A percentile compares a stretch with the other conserved stretches of the same genome.
Conservation (phyloP, 2,888 invertebrate genomes). For the Laspeyria flexula region DNA sequence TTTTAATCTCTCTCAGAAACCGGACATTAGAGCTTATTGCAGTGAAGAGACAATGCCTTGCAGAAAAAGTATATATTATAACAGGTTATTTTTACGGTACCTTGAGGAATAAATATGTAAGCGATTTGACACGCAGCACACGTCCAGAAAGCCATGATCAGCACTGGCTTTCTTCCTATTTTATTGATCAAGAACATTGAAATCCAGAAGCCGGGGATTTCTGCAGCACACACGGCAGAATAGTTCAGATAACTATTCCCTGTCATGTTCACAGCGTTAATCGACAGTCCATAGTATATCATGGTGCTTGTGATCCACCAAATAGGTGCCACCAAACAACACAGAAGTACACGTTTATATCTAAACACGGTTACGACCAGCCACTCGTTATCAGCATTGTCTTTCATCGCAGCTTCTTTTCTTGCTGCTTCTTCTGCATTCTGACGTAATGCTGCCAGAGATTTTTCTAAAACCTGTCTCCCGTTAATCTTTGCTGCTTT, state of each 20-base stretch:
- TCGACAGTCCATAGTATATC: constrained; percentile 88
- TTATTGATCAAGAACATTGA: constrained; percentile 86
- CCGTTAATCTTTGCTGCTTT: constrained; percentile 87
- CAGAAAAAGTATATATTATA: no score
- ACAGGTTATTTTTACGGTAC: constrained; percentile 58
- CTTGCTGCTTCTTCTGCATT: constrained; percentile 54
- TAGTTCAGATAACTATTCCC: constrained; percentile 89
- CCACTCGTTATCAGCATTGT: constrained; percentile 46
- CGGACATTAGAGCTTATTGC: no score
- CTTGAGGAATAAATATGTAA: constrained; percentile 82
- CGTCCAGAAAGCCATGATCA: constrained; percentile 84
- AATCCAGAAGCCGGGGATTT: constrained; percentile 89
- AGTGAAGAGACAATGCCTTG: no score
- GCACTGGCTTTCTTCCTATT: constrained; percentile 86
- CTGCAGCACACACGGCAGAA: constrained; percentile 86
- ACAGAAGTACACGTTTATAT: constrained; percentile 52
- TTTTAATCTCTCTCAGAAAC: no score
- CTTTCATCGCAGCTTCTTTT: constrained; percentile 21
- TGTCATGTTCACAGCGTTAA: constrained; percentile 88
- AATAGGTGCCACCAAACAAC: constrained; percentile 68
- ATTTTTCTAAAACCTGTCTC: constrained; percentile 58
- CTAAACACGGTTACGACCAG: constrained; percentile 58
- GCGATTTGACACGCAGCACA: constrained; percentile 86
- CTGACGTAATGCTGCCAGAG: constrained; percentile 52
- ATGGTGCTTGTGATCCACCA: constrained; percentile 89